Base-by-base conservation (phyloP, 2,113 vertebrate genomes). In the Aegypius monachus region DNA sequence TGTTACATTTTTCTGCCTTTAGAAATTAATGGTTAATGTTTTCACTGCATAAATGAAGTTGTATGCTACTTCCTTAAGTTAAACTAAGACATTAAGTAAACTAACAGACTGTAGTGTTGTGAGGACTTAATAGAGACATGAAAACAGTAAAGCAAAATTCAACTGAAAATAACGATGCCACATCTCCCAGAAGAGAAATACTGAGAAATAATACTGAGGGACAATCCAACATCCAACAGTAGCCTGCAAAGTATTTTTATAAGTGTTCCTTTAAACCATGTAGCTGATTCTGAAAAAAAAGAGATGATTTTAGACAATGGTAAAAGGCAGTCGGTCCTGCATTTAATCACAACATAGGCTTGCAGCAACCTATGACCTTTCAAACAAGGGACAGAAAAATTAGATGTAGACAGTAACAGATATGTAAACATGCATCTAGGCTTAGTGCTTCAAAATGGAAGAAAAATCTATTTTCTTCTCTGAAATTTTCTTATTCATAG, bases 381-480 rank as follows among this genome's bases (percentile, higher is more conserved):
- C 87, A 88, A 95, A 95, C 78, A 81, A 87, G 93, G 18, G 18
- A 62, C 62, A 92, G 61, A 92, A 83, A 93, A 83, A 67, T 20
- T 38, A 86, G 32, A 74, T 6, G 7, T 13, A 48, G 47, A 88
- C 11, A 65, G 32, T 40, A 65, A 70, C 18, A 82, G 55, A 74
- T 34, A 50, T 0, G 31, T 1, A 65, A 73, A 68, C 20, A 50
- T 45, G 18, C 16, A 79, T 21, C 45, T 18, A 70, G 43, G 48
- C 27, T 78, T 63, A 73, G 32, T 34, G 70, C 36, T 86, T 73
- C 65, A 73, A 88, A 95, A 84, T 27, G 9, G n/a, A 92, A 82
- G n/a, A 81, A 80, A 81, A 80, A 87, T 38, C 21, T 62, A 36
- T 80, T 80, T 55, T 80, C 45, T 20, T 56, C 77, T 81, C 52